Percentiles rank a stretch among this genome's conserved stretches.
These are phyloP conservation scores for Leguminivora glycinivorella DNA, from an alignment of 1,140 invertebrate genomes.

Conservation along the genomic window DNA sequence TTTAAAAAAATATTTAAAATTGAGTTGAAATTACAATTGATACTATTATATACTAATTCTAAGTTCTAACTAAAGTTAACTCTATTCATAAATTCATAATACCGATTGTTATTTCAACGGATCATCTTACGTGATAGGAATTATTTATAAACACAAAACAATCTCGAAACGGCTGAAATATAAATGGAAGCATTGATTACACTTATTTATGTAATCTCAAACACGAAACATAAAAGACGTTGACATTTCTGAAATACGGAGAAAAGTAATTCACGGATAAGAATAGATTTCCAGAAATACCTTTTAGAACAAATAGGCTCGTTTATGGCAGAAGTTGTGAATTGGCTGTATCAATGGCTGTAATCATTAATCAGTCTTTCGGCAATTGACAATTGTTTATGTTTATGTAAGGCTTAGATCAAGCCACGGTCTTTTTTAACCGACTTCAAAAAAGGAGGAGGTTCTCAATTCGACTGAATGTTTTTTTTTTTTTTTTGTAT, in stretches of 20 bases:
- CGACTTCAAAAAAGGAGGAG: too few relatives aligned
- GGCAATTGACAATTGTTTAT: neutral
- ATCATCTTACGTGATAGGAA: neutral
- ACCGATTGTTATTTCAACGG: neutral
- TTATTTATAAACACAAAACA: neutral
- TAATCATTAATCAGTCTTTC: neutral
- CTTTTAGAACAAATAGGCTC: neutral
- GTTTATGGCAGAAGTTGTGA: neutral
- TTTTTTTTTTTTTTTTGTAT: too few relatives aligned
- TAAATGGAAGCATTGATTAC: neutral
- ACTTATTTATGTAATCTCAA: neutral
- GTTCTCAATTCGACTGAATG: too few relatives aligned
- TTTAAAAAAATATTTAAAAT: too few relatives aligned
- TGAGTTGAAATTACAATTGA: too few relatives aligned
- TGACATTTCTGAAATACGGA: neutral
- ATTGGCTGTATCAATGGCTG: neutral
- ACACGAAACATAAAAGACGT: neutral
- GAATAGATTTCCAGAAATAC: neutral
- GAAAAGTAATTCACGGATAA: neutral
- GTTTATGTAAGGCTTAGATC: neutral
- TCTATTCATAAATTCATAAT: neutral
- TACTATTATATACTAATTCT: too few relatives aligned
- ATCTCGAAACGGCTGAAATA: neutral
- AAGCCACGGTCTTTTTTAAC: too few relatives aligned
- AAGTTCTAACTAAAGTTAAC: too few relatives aligned